phyloP scores from a whole-genome alignment of 2,113 vertebrate genomes.

The Ceyx melanurus region DNA sequence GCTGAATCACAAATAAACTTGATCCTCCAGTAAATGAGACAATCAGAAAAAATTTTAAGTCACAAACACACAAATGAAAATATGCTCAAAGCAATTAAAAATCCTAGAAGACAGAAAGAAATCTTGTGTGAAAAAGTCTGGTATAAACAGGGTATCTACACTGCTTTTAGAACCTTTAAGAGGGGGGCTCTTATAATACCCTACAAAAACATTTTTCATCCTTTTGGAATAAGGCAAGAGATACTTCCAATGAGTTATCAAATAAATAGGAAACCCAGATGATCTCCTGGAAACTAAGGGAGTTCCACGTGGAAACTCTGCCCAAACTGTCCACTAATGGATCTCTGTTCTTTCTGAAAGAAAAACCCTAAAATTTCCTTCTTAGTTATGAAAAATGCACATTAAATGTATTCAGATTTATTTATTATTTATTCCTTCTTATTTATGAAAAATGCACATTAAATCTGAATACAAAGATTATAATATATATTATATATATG shows the following conservation, averaged over 20 bases:
- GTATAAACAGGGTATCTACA: not conserved
- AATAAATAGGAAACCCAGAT: not conserved
- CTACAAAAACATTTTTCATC: not conserved
- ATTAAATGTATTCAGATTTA: no score
- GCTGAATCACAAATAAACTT: not conserved
- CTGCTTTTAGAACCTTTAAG: not conserved
- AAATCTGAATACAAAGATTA: not conserved
- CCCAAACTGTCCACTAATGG: not conserved
- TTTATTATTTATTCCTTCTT: not conserved
- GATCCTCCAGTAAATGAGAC: not conserved
- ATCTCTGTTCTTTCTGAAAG: not conserved
- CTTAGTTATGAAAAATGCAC: not conserved
- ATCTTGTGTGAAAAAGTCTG: not conserved
- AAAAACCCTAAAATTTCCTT: not conserved
- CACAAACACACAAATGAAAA: not conserved
- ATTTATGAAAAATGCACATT: not conserved
- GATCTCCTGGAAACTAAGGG: not conserved
- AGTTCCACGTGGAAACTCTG: not conserved
- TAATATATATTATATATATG: no score
- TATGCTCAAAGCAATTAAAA: not conserved
- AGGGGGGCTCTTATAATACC: not conserved
- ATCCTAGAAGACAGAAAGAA: not conserved
- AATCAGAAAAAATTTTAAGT: not conserved
- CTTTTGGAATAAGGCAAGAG: not conserved
- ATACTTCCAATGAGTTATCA: not conserved